Conservation (phyloP, 2,888 invertebrate genomes). For the Galeopsomyia nigrocyanea region DNA sequence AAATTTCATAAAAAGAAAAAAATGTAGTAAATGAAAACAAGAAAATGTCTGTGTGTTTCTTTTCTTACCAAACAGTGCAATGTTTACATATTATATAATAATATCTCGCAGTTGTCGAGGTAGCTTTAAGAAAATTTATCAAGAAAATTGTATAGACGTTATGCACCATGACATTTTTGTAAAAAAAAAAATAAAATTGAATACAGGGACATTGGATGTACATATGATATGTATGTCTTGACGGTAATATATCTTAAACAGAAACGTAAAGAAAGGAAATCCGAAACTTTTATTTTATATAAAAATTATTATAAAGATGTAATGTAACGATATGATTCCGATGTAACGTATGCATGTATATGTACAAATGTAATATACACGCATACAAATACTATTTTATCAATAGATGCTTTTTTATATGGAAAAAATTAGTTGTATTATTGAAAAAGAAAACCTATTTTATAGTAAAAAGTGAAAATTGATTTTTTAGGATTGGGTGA, state of each 20-base stretch:
- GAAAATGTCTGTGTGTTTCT: conserved; percentile 25
- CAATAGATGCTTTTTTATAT: conserved; percentile 44
- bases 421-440: conserved; percentile 15
- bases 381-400: conserved; percentile 37
- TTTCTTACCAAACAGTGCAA: conserved; percentile 43
- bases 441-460: background rate
- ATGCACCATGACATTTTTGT: conserved; percentile 36
- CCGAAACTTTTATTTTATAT: conserved; percentile 41
- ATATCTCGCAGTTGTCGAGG: conserved; percentile 31
- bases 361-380: conserved; percentile 41
- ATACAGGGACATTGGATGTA: conserved; percentile 36
- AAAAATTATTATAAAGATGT: conserved; percentile 29
- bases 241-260: background rate
- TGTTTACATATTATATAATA: conserved; percentile 14
- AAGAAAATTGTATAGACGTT: conserved; percentile 20
- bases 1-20: no score
- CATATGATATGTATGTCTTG: conserved; percentile 23
- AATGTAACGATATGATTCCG: conserved; percentile 35
- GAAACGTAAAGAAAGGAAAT: conserved; percentile 16
- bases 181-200: conserved; percentile 9
- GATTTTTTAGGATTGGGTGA: background rate
- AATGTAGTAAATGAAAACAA: no score
- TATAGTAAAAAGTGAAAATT: background rate
- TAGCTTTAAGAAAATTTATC: conserved; percentile 39
- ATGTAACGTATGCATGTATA: background rate